These are phyloP conservation scores for Phocides pigmalion DNA, from an alignment of 1,140 invertebrate genomes.

Conservation along the genomic window DNA sequence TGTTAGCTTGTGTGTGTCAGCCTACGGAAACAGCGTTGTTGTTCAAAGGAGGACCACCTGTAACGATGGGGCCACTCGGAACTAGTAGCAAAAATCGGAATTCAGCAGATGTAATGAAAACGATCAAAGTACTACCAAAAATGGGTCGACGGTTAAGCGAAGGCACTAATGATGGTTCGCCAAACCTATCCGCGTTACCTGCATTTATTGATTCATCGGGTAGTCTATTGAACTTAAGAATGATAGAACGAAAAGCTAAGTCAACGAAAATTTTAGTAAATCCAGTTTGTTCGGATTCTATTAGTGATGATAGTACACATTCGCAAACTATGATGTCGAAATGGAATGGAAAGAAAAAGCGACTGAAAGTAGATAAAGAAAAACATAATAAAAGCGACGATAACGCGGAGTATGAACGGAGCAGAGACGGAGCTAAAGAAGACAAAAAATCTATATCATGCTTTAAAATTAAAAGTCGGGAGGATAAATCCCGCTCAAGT, in stretches of 20 bases:
- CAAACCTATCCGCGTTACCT: constrained; percentile 61
- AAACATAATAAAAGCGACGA: constrained; percentile 53
- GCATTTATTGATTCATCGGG: constrained; percentile 61
- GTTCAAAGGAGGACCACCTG: constrained; percentile 78
- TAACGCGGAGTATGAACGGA: constrained; percentile 57
- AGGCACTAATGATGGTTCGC: constrained; percentile 62
- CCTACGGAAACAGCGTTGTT: constrained; percentile 83
- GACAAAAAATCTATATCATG: constrained; percentile 76
- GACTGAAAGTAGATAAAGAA: constrained; percentile 59
- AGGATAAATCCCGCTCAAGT: constrained; percentile 67
- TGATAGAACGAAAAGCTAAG: constrained; percentile 75
- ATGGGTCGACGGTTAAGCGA: constrained; percentile 53
- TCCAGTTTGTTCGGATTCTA: constrained; percentile 70
- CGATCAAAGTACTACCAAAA: constrained; percentile 62
- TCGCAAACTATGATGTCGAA: constrained; percentile 63
- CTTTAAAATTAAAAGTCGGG: constrained; percentile 76
- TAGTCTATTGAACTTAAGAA: constrained; percentile 73
- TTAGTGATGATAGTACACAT: constrained; percentile 70
- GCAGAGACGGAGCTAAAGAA: constrained; percentile 59
- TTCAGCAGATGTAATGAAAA: constrained; percentile 60
- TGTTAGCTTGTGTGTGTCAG: constrained; percentile 86
- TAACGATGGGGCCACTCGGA: constrained; percentile 76
- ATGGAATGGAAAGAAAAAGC: constrained; percentile 78
- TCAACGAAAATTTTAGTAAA: constrained; percentile 80
- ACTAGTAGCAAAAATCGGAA: constrained; percentile 60